Base-by-base conservation (phyloP, 2,113 vertebrate species). In the Barnardius zonarius region DNA sequence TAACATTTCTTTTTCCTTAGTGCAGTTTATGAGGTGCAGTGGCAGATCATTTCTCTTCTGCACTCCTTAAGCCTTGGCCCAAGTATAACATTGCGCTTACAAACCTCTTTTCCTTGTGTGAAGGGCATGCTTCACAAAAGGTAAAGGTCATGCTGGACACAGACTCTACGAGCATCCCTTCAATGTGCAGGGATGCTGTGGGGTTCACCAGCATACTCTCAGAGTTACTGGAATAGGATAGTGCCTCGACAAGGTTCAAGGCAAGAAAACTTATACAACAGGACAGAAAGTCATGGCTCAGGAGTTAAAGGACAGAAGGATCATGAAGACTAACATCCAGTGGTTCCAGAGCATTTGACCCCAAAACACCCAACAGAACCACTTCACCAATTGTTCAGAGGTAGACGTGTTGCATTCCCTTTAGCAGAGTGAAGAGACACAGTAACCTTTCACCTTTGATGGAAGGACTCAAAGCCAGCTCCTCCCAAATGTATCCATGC, bases 361-460 rank as follows among this genome's bases (percentile, higher is more conserved):
- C 4, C 11, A 10, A 10, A 83, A 68, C 5, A 82, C 10, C 13
- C 43, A 82, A 52, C 1, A 67, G 66, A 88, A 86, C 11, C 20
- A 37, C 62, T 54, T 63, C 27, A 76, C 12, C 30, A 33, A 23
- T 25, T 1, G 6, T n/a, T 82, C 70, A 80, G 49, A 72, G 17
- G 16, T 2, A 76, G 31, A 76, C 10, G 25, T 77, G 25, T 43
- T 59, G 77, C 17, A 28, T 51, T 75, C 35, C 37, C 37, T 76
- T 69, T 24, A 69, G 52, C 13, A 46, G 43, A 59, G 20, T 14
- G 48, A 46, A 67, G 51, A 22, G 37, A 67, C 48, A 57, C 0
- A 0, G 30, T 18, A 79, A 44, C 10, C 0, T 1, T 75, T 33
- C 44, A 39, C 11, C 18, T 79, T 52, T 2, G 16, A 35, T 5